Percentiles rank a stretch among this genome's conserved stretches.
These are phyloP conservation scores for Paratrypauchen microcephalus DNA, from an alignment of 2,797 vertebrate species.

Conservation along the genomic window DNA sequence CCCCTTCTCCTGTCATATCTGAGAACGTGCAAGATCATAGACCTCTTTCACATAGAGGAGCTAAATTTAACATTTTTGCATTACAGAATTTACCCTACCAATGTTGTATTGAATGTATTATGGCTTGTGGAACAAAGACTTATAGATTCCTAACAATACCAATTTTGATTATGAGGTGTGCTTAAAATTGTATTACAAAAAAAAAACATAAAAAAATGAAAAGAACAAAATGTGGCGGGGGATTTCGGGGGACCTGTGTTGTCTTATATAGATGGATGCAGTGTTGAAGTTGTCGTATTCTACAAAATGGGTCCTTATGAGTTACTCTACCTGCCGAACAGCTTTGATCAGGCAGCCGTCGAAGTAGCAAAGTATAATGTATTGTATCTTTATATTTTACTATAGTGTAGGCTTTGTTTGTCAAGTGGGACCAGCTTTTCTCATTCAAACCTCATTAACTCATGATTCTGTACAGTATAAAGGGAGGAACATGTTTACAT, in stretches of 20 bases:
- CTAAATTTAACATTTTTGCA: slow-evolving; percentile 85
- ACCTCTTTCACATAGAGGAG: slow-evolving; percentile 53
- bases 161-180: slow-evolving; percentile 59
- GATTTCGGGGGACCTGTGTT: slow-evolving; percentile 48
- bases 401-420: slow-evolving; percentile 64
- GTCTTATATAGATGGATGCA: slow-evolving; percentile 64
- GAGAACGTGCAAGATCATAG: slow-evolving; percentile 68
- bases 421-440: slow-evolving; percentile 67
- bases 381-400: slow-evolving; percentile 71
- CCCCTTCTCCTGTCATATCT: slow-evolving; percentile 76
- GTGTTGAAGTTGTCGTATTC: slow-evolving; percentile 69
- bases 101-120: slow-evolving; percentile 84
- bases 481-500: slow-evolving; percentile 68
- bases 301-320: slow-evolving; percentile 56
- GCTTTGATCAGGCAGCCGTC: slow-evolving; percentile 63
- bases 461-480: slow-evolving; percentile 58
- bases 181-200: slow-evolving; percentile 28
- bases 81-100: slow-evolving; percentile 78
- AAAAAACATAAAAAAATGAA: slow-evolving; percentile 22
- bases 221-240: slow-evolving; percentile 50
- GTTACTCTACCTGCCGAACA: slow-evolving; percentile 56
- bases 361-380: slow-evolving; percentile 74
- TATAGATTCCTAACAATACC: slow-evolving; percentile 66
- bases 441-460: slow-evolving; percentile 59
- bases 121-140: slow-evolving; percentile 64